Evolutionary conservation across 2,888 invertebrate species (phyloP), one percentile per base, ranked within the genome.

Genomic region (Sympetrum striolatum): DNA sequence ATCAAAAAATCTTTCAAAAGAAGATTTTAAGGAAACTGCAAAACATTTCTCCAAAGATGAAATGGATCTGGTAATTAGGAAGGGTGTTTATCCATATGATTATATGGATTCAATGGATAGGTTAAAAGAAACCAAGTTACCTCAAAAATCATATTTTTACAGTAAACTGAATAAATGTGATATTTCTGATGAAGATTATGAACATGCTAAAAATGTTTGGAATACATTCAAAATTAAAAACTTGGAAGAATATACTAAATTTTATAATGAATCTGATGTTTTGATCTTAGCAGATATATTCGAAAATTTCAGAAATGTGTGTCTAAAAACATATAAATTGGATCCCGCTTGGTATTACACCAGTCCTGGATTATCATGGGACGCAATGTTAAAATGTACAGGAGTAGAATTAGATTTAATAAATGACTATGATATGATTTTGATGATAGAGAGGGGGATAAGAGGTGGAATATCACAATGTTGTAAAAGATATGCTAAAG

Each of bases 151-250:
- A 90, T 31, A 92, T 92, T 91, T 92, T 91, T 91, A 91, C 91
- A 90, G 82, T 91, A 22, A 58, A 91, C 35, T 91, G 15, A 90
- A 22, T n/a, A n/a, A n/a, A n/a, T n/a, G n/a, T n/a, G n/a, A n/a
- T n/a, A n/a, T n/a, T n/a, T n/a, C n/a, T n/a, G 90, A 91, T 25
- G 90, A 91, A 31, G 92, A 92, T 73, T 92, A 92, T 82, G 64
- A 73, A 6, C 92, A 92, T 90, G 92, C 92, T 0, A 90, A 91
- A 58, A 90, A 91, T 5, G 92, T 92, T 6, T 93, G 92, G 92
- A 90, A 91, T 18, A 25, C 35, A 25, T 92, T 93, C 39, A 86
- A 86, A n/a, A 86, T 86, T n/a, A 86, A 31, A 81, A 81, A 25
- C 22, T 81, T 81, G 37, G 81, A 86, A 22, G n/a, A 86, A 35